Conservation (phyloP, 1,140 invertebrate species). For the Conus ventricosus region DNA sequence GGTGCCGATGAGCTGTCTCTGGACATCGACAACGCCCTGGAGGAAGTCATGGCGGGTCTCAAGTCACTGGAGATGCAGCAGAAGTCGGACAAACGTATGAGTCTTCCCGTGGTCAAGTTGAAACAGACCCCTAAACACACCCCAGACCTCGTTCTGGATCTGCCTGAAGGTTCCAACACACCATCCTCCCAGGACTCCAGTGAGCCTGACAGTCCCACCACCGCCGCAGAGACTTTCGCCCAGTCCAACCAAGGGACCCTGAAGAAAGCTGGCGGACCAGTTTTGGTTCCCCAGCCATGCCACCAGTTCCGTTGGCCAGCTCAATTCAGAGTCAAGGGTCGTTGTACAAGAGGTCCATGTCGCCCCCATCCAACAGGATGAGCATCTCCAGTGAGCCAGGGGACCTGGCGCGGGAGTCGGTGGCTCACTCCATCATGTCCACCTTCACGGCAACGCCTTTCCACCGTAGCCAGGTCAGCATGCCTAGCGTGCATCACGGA, state of each 20-base stretch:
- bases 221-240: conserved; percentile 70
- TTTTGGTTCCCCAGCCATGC: conserved; percentile 44
- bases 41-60: conserved; percentile 71
- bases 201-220: conserved; percentile 66
- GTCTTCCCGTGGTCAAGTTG: conserved; percentile 72
- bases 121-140: conserved; percentile 79
- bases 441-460: conserved; percentile 27
- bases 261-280: conserved; percentile 80
- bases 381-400: conserved; percentile 45
- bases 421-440: conserved; percentile 37
- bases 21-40: conserved; percentile 71
- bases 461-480: conserved; percentile 28
- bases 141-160: conserved; percentile 92
- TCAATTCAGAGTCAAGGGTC: conserved; percentile 28
- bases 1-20: conserved; percentile 66
- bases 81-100: conserved; percentile 64
- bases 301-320: conserved; percentile 7
- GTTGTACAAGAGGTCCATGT: conserved; percentile 32
- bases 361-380: conserved; percentile 58
- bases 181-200: conserved; percentile 56
- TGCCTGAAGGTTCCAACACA: conserved; percentile 77
- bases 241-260: conserved; percentile 85
- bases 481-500: conserved; percentile 19
- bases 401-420: conserved; percentile 37
- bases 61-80: conserved; percentile 70